phyloP scores from a whole-genome alignment of 1,140 invertebrate genomes.

The Metopolophium dirhodum region DNA sequence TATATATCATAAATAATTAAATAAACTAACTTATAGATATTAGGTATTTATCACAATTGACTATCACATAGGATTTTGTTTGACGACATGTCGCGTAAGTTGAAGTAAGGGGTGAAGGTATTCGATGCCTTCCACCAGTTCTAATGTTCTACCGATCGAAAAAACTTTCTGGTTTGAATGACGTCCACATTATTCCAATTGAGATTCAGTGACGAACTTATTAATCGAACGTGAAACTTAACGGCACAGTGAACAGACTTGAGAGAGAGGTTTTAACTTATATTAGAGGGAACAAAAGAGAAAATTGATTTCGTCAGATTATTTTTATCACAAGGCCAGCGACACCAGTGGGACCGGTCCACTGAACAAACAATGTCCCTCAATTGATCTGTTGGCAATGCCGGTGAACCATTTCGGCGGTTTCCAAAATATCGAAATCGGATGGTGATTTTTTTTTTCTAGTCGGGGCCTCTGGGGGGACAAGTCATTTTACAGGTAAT shows the following conservation, averaged over 20 bases:
- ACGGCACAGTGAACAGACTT: background rate
- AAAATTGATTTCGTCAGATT: conserved; percentile 56
- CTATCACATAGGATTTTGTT: conserved; percentile 50
- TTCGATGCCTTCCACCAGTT: conserved; percentile 16
- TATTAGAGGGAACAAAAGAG: conserved; percentile 52
- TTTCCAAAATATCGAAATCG: background rate
- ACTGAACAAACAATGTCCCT: background rate
- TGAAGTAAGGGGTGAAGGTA: background rate
- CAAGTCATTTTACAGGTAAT: no score
- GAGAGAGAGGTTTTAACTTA: background rate
- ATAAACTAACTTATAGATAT: conserved; percentile 35
- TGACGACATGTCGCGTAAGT: conserved; percentile 18
- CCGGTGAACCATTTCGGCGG: background rate
- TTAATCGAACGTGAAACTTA: background rate
- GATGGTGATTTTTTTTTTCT: no score
- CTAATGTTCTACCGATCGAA: conserved; percentile 42
- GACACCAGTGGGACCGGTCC: background rate
- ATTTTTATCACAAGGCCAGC: conserved; percentile 56
- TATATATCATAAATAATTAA: background rate
- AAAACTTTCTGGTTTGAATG: conserved; percentile 41
- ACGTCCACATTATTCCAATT: conserved; percentile 16
- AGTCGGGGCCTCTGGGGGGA: no score
- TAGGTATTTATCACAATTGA: conserved; percentile 31
- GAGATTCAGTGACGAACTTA: background rate
- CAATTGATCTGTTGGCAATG: background rate